Evolutionary conservation across 2,888 invertebrate species (phyloP).

Genomic region (Pristionchus fissidentatus): DNA sequence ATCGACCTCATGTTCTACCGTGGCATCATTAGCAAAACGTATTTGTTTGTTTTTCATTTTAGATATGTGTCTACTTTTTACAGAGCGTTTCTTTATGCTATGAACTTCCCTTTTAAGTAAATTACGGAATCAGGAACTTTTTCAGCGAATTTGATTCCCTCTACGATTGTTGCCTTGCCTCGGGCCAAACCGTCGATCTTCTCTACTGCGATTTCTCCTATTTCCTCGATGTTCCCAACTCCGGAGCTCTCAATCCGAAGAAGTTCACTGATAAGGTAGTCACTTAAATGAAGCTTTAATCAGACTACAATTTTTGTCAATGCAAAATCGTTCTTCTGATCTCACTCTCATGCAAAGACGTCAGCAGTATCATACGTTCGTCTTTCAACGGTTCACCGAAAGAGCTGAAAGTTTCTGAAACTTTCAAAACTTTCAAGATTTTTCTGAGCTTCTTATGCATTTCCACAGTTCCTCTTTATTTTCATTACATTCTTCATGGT

Average conservation of each 20-base stretch:
- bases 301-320: not conserved
- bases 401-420: too few species aligned
- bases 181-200: slow-evolving; percentile 50
- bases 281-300: not conserved
- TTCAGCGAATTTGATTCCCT: slow-evolving; percentile 62
- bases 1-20: slow-evolving; percentile 65
- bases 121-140: not conserved
- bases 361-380: too few species aligned
- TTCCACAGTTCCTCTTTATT: too few species aligned
- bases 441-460: too few species aligned
- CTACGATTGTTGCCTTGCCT: slow-evolving; percentile 57
- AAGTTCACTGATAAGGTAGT: slow-evolving; percentile 42
- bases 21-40: slow-evolving; percentile 67
- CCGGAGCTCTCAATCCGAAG: slow-evolving; percentile 65
- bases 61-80: not conserved
- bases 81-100: too few species aligned
- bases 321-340: too few species aligned
- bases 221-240: slow-evolving; percentile 61
- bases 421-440: too few species aligned
- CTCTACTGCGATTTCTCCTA: slow-evolving; percentile 63
- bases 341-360: slow-evolving; percentile 66
- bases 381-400: too few species aligned
- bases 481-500: too few species aligned
- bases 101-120: not conserved
- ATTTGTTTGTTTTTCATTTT: not conserved